Base-by-base conservation (phyloP, 2,888 invertebrate species). In the Lepidocyrtinus sp. region DNA sequence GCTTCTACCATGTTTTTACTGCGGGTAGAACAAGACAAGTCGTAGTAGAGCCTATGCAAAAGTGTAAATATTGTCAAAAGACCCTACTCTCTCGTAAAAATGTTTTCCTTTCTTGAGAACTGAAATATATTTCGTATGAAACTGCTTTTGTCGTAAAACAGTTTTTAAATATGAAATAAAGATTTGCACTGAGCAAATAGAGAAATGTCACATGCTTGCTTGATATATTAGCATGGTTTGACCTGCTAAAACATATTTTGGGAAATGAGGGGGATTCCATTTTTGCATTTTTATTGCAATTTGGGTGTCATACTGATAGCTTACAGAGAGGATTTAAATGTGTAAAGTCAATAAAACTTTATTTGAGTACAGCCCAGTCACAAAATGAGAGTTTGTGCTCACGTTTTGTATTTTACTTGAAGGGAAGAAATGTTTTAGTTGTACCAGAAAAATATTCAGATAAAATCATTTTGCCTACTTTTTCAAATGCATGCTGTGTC, bases 231-330 rank as follows among this genome's bases (percentile, higher is more conserved):
- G 15, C 45, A 36, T 15, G 9, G 19, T 67, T 59, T 74, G 74
- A 74, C 74, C 74, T 67, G 67, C 36, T 61, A 36, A 67, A n/a
- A n/a, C 61, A 61, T 67, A 67, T 72, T 74, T 74, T 74, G 27
- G 73, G 73, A 55, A 73, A 50, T 62, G 22, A 73, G 45, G 65
- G 59, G 65, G 65, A 19, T 59, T 55, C n/a, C n/a, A 50, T 21
- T 74, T n/a, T 65, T 67, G 36, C 67, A 55, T 65, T 50, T 73
- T 73, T 73, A 73, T 65, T 64, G 55, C 65, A 55, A n/a, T 46
- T 64, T 73, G 73, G 72, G 63, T 72, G 62, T 72, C 46, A 46
- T 22, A 22, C 15, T 24, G 21, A 9, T n/a, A n/a, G n/a, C n/a
- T n/a, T n/a, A n/a, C n/a, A n/a, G n/a, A n/a, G n/a, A n/a, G n/a